Evolutionary conservation across 2,113 vertebrate genomes (phyloP).

Genomic region (Verasper variegatus): DNA sequence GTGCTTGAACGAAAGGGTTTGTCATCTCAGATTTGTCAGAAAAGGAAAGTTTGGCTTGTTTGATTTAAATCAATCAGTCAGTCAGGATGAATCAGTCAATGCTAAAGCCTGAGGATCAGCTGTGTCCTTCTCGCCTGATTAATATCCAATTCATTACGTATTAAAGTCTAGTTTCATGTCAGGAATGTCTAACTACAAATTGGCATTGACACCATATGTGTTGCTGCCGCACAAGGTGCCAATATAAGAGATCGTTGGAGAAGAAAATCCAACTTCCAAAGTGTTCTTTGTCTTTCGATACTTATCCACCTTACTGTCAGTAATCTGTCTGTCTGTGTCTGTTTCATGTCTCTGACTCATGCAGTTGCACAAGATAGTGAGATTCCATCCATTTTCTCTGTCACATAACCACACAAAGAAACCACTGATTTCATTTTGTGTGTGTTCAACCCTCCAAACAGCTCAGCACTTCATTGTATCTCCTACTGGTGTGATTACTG

Average conservation of each 20-base stretch:
- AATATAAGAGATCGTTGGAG: background rate
- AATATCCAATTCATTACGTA: constrained; percentile 23
- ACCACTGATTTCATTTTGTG: constrained; percentile 45
- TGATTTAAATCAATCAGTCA: constrained; percentile 60
- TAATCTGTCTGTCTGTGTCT: background rate
- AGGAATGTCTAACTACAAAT: background rate
- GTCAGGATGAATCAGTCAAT: constrained; percentile 51
- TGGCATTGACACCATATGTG: too few species aligned
- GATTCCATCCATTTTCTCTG: constrained; percentile 52
- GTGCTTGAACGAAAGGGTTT: constrained; percentile 33
- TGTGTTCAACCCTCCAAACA: constrained; percentile 38
- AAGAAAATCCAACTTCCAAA: constrained; percentile 35
- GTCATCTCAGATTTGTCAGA: constrained; percentile 45
- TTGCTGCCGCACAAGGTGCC: background rate
- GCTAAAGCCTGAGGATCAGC: constrained; percentile 31
- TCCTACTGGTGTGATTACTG: background rate
- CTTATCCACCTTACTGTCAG: constrained; percentile 4
- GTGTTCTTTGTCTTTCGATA: constrained; percentile 5
- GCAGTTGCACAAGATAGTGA: constrained; percentile 49
- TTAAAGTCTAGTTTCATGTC: constrained; percentile 40
- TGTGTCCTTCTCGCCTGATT: constrained; percentile 31
- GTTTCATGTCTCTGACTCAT: constrained; percentile 53
- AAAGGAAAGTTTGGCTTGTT: constrained; percentile 56
- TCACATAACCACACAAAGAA: constrained; percentile 56
- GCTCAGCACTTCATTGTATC: constrained; percentile 4